A percentile compares a stretch with the other conserved stretches of the same genome.
These are phyloP conservation scores for Probosciger aterrimus DNA, from an alignment of 2,113 vertebrate species.

Conservation along the genomic window DNA sequence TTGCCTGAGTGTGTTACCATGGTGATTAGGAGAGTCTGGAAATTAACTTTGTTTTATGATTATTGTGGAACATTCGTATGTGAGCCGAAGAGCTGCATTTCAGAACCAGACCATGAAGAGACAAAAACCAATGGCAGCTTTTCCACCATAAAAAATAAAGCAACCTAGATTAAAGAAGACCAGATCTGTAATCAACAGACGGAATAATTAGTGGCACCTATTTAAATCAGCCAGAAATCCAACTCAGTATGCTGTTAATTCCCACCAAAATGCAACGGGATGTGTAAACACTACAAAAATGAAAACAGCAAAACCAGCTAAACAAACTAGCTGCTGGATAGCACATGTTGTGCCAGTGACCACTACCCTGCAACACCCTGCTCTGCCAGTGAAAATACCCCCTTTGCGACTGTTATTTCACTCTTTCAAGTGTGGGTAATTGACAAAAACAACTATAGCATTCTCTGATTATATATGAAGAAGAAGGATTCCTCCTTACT, in stretches of 20 bases:
- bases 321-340: background rate
- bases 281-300: background rate
- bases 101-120: conserved; percentile 1
- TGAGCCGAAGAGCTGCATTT: background rate
- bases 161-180: background rate
- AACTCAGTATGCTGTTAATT: background rate
- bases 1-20: conserved; percentile 23
- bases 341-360: background rate
- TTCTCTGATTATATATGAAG: background rate
- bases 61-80: background rate
- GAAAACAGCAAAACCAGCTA: background rate
- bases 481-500: background rate
- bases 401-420: background rate
- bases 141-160: background rate
- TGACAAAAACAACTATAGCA: background rate
- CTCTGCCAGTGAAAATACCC: background rate
- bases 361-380: background rate
- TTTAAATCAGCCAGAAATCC: background rate
- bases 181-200: background rate
- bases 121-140: background rate
- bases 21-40: background rate
- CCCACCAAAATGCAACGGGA: background rate
- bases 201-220: background rate
- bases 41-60: conserved; percentile 18
- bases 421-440: background rate